Evolutionary conservation across 2,113 vertebrate genomes (phyloP).

Genomic region (Mixornis gularis): DNA sequence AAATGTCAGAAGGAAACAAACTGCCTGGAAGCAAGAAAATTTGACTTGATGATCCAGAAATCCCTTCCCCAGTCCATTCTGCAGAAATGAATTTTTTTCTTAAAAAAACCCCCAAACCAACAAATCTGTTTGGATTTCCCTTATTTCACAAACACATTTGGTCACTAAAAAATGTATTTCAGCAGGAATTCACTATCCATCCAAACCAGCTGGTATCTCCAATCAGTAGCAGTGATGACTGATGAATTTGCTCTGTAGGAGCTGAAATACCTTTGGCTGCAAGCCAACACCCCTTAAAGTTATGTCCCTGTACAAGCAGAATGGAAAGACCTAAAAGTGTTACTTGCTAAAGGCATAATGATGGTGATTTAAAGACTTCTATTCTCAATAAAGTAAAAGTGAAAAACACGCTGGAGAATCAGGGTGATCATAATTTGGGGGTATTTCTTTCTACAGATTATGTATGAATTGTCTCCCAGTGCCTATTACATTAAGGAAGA

Average conservation of each 20-base stretch:
- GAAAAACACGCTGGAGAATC: neutral
- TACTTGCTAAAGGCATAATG: neutral
- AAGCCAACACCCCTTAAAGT: neutral
- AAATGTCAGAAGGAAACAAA: neutral
- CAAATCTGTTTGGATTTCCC: neutral
- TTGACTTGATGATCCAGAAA: neutral
- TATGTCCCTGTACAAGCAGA: neutral
- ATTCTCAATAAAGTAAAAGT: neutral
- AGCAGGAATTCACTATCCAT: neutral
- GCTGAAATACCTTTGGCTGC: neutral
- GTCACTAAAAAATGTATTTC: neutral
- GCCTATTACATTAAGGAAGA: neutral
- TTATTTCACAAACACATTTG: neutral
- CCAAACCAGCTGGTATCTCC: neutral
- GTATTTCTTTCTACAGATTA: neutral
- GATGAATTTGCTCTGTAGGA: neutral
- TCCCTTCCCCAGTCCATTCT: neutral
- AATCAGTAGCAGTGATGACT: neutral
- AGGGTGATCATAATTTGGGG: neutral
- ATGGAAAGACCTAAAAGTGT: neutral
- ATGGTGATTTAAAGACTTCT: neutral
- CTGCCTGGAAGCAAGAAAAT: neutral
- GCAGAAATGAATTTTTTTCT: neutral
- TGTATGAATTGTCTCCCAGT: neutral
- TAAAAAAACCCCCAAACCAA: neutral